Conservation (phyloP, 2,113 vertebrate species). For the Anguilla japonica region DNA sequence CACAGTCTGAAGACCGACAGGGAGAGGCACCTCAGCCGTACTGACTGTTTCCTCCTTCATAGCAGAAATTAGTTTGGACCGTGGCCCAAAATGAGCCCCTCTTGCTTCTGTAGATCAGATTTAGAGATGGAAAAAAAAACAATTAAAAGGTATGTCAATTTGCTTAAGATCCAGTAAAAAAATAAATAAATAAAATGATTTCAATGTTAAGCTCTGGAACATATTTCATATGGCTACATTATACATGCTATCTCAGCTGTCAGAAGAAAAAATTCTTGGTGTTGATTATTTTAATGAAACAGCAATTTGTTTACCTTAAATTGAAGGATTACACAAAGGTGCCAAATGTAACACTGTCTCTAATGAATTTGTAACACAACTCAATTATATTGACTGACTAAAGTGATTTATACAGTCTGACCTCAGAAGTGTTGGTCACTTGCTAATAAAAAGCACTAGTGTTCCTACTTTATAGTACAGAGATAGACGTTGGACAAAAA, state of each 20-base stretch:
- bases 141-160: not conserved
- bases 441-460: slow-evolving; percentile 24
- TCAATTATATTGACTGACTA: slow-evolving; percentile 13
- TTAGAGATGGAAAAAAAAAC: slow-evolving; percentile 7
- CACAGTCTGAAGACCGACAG: not conserved
- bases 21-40: not conserved
- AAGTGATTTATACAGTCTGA: slow-evolving; percentile 26
- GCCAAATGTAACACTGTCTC: slow-evolving; percentile 11
- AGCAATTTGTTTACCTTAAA: not conserved
- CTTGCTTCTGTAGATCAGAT: not conserved
- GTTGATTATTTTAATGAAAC: not conserved
- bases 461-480: slow-evolving; percentile 28
- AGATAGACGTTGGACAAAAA: too few species aligned
- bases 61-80: not conserved
- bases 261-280: not conserved
- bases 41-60: slow-evolving; percentile 14
- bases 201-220: not conserved
- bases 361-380: slow-evolving; percentile 31
- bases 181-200: not conserved
- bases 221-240: not conserved
- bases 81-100: slow-evolving; percentile 25
- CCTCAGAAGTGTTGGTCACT: not conserved
- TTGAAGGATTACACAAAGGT: not conserved
- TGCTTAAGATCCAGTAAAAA: not conserved
- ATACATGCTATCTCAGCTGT: not conserved